These are phyloP conservation scores for Hydrozoanthus gracilis DNA, from an alignment of 92 coral and sea anemone species.

Conservation along the genomic window DNA sequence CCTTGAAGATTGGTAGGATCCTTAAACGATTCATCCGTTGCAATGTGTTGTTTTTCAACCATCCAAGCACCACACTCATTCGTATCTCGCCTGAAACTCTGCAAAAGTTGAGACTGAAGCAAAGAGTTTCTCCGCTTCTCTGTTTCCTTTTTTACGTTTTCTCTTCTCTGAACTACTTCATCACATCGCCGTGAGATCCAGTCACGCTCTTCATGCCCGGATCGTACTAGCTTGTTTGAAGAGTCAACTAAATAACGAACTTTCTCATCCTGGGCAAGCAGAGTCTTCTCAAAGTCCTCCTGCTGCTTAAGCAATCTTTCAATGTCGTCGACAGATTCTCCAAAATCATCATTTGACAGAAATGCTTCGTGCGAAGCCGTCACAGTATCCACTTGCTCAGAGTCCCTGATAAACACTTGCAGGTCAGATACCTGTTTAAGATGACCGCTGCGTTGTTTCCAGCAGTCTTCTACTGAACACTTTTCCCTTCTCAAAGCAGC, in stretches of 20 bases:
- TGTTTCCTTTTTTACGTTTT: constrained; percentile 79
- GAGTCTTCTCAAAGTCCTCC: constrained; percentile 88
- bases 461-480: constrained; percentile 71
- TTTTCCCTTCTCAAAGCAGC: constrained; percentile 77
- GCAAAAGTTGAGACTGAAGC: constrained; percentile 76
- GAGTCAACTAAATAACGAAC: constrained; percentile 71
- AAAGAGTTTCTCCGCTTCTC: constrained; percentile 65
- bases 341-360: constrained; percentile 85
- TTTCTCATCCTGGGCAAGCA: constrained; percentile 90
- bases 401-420: constrained; percentile 90
- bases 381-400: constrained; percentile 86
- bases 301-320: constrained; percentile 87
- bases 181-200: constrained; percentile 87
- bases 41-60: constrained; percentile 84
- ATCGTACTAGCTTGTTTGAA: constrained; percentile 72
- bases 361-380: constrained; percentile 92
- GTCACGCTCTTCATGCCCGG: constrained; percentile 76
- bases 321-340: constrained; percentile 93
- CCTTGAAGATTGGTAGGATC: constrained; percentile 86
- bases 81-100: constrained; percentile 84
- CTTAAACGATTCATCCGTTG: constrained; percentile 88
- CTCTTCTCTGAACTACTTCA: constrained; percentile 79
- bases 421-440: constrained; percentile 85
- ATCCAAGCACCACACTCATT: constrained; percentile 97
- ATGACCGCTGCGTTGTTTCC: constrained; percentile 80